Percentiles rank a stretch among this genome's conserved stretches.
Evolutionary conservation across 2,888 invertebrate species (phyloP).

Genomic region (Aquatica leii): DNA sequence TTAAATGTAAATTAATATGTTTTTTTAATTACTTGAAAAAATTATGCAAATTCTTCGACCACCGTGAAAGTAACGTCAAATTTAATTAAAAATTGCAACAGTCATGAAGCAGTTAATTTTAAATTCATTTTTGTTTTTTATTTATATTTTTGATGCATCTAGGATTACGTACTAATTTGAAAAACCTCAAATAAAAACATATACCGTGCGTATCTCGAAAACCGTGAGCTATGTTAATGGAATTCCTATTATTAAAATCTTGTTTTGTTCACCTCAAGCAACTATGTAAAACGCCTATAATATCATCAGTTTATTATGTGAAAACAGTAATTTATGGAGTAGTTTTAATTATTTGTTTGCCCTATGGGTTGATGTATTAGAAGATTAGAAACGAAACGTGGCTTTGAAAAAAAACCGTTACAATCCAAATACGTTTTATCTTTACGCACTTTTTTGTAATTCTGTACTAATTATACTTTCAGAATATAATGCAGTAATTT

Average conservation of each 20-base stretch:
- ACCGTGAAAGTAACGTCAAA: no score
- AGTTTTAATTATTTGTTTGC: constrained; percentile 17
- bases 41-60: no score
- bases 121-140: no score
- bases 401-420: constrained; percentile 6
- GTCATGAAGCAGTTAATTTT: no score
- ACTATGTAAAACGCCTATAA: constrained; percentile 9
- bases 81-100: no score
- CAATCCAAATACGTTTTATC: constrained; percentile 6
- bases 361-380: constrained; percentile 7
- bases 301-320: constrained; percentile 4
- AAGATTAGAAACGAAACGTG: constrained; percentile 2
- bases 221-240: background rate
- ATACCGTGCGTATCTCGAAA: no score
- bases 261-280: constrained; percentile 8
- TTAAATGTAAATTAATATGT: no score
- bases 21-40: no score
- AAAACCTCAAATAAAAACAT: no score
- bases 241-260: constrained; percentile 11
- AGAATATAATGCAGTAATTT: background rate
- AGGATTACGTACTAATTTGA: no score
- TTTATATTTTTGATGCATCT: no score
- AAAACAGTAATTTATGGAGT: constrained; percentile 14
- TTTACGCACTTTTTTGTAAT: background rate
- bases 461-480: background rate